Evolutionary conservation across 2,797 vertebrate genomes (phyloP).

Genomic region (Crocidura indochinensis): DNA sequence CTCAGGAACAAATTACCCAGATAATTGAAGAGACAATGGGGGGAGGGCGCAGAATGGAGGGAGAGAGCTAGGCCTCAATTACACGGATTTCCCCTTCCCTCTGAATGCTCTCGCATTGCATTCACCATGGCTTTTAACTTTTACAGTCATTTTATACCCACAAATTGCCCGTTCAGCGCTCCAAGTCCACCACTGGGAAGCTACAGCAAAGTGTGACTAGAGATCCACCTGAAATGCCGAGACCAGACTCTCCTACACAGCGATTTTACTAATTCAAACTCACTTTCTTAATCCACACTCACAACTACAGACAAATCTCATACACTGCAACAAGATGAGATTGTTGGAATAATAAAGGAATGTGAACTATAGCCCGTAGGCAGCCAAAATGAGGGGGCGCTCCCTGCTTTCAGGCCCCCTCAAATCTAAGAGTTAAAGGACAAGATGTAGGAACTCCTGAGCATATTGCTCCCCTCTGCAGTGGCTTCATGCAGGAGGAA

Average conservation of each 20-base stretch:
- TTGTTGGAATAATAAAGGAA: background rate
- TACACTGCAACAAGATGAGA: background rate
- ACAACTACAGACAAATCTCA: background rate
- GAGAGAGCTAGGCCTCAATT: constrained; percentile 67
- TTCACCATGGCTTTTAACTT: constrained; percentile 26
- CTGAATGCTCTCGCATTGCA: constrained; percentile 64
- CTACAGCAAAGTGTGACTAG: background rate
- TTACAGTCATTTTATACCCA: background rate
- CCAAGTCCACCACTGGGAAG: background rate
- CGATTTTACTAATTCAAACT: background rate
- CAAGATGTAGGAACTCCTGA: background rate
- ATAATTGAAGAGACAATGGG: constrained; percentile 82
- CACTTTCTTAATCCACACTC: background rate
- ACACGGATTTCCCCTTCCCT: constrained; percentile 60
- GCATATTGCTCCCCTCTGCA: too few species aligned
- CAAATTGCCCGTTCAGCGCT: background rate
- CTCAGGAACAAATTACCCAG: constrained; percentile 86
- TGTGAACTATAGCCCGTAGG: background rate
- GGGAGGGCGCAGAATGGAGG: background rate
- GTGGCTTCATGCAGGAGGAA: too few species aligned
- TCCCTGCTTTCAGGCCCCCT: background rate
- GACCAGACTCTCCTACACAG: background rate
- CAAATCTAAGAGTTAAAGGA: background rate
- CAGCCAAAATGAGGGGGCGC: background rate
- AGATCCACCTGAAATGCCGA: background rate